These are phyloP conservation scores for Xenopus tropicalis DNA, from an alignment of 2,113 vertebrate species.

Conservation along the genomic window DNA sequence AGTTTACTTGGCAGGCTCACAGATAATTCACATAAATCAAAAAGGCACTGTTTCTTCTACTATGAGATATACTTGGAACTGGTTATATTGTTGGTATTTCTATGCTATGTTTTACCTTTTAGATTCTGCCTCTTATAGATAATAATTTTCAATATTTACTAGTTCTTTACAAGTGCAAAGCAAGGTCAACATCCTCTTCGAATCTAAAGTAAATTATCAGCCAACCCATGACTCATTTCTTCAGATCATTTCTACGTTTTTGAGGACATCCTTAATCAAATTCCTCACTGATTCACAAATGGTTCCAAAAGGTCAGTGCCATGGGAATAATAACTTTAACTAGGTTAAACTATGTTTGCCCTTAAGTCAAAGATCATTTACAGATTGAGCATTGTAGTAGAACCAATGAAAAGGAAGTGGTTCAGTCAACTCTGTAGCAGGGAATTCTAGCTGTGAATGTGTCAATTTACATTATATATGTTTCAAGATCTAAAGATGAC, in stretches of 20 bases:
- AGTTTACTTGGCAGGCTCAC: slow-evolving; percentile 38
- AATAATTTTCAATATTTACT: not conserved
- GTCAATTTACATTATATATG: too few species aligned
- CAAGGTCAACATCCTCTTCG: not conserved
- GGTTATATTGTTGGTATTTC: slow-evolving; percentile 33
- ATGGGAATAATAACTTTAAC: not conserved
- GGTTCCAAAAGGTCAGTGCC: not conserved
- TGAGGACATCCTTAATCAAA: not conserved
- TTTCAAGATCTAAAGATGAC: too few species aligned
- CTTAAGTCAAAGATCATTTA: not conserved
- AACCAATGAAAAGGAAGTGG: too few species aligned
- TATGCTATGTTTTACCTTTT: not conserved
- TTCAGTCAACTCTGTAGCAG: too few species aligned
- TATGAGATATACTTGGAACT: not conserved
- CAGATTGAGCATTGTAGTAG: too few species aligned
- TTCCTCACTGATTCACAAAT: not conserved
- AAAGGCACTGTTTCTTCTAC: slow-evolving; percentile 17
- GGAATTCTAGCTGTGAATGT: too few species aligned
- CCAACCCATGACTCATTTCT: not conserved
- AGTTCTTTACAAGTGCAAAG: not conserved
- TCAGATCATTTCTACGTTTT: not conserved
- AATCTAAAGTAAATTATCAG: not conserved
- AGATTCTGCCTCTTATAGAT: too few species aligned
- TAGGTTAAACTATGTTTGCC: not conserved
- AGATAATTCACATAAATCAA: slow-evolving; percentile 35